Evolutionary conservation across 2,797 vertebrate species (phyloP), one percentile per base, ranked within the genome.

Genomic region (Danio tinwini): DNA sequence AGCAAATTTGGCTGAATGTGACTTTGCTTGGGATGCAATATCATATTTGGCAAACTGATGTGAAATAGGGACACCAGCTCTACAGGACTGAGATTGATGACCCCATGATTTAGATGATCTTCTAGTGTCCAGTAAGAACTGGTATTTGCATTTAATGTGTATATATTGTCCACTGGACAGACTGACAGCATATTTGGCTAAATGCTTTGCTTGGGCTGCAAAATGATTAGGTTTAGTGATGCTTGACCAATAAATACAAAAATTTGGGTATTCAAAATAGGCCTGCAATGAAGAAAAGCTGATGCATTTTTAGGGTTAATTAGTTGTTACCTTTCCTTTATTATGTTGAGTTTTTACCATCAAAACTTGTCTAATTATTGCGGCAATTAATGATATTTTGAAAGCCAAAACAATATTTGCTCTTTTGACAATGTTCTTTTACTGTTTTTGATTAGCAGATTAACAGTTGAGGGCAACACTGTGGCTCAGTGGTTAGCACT

Each of bases 171-270:
- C 11, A 0, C 65, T 63, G 3, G 59, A 39, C 47, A 19, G n/a
- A 1, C 37, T 76, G 12, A 71, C 56, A 0, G 37, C 76, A 10
- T 63, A 81, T 17, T n/a, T 81, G 3, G 47, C 55, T 11, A 80
- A 82, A 19, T 78, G 75, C 1, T 82, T 82, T 61, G 68, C 69
- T 7, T 13, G 5, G 19, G 70, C 37, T 6, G 74, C 7, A 78
- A 74, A 29, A 64, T 69, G 7, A 64, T 75, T 0, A 56, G 58
- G 2, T 59, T 67, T 7, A 37, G 68, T 6, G 5, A 73, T 0
- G 61, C 73, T 3, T 4, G 29, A 3, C 68, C 44, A 9, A n/a
- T 78, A 1, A 11, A 49, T n/a, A 68, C 61, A 1, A 67, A 78
- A 45, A 52, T 78, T 9, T 21, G 4, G 73, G 72, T 7, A 59